Percentiles rank a stretch among this genome's conserved stretches.
phyloP scores from a whole-genome alignment of 2,888 invertebrate species.

The Gastracanthus pulcherrimus region DNA sequence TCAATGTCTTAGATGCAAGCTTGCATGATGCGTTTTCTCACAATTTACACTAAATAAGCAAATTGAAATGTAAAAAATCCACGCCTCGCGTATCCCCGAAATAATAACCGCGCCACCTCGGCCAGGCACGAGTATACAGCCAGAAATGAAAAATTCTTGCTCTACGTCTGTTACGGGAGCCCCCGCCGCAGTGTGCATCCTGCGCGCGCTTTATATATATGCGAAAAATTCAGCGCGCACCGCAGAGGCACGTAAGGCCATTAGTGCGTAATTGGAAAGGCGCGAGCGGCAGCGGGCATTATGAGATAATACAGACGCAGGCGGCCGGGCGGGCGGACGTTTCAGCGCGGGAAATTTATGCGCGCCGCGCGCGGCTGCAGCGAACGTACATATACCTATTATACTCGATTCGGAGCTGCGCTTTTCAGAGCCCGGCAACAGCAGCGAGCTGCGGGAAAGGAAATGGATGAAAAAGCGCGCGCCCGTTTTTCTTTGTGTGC shows the following conservation, averaged over 20 bases:
- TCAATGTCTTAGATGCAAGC: no score
- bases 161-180: not conserved
- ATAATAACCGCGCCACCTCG: not conserved
- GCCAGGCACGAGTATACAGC: not conserved
- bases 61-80: no score
- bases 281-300: conserved; percentile 6
- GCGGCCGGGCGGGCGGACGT: not conserved
- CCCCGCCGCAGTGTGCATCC: not conserved
- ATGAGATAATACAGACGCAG: not conserved
- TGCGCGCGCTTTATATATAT: no score
- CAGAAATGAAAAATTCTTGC: not conserved
- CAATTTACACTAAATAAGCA: no score
- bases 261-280: conserved; percentile 42
- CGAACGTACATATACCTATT: no score
- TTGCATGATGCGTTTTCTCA: no score
- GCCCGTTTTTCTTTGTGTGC: not conserved
- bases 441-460: not conserved
- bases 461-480: not conserved
- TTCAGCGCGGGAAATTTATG: conserved; percentile 28
- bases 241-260: conserved; percentile 19
- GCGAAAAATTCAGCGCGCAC: conserved; percentile 17
- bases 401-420: not conserved
- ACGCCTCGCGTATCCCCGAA: no score
- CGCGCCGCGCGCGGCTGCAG: not conserved
- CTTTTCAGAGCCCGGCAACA: not conserved